phyloP scores from a whole-genome alignment of 1,140 invertebrate species.

The Arion vulgaris region DNA sequence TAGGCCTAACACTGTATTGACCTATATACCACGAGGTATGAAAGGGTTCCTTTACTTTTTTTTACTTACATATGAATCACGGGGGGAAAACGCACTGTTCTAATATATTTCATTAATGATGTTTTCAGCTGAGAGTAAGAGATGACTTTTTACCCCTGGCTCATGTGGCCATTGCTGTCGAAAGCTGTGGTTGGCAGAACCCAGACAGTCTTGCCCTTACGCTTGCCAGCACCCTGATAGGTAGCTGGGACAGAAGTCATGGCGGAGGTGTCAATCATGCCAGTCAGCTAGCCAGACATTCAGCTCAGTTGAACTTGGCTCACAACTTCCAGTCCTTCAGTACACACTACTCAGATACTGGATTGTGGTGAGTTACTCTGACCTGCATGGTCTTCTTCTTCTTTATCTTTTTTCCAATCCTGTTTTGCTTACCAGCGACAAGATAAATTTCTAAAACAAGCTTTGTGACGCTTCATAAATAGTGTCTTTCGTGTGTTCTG shows the following conservation, averaged over 20 bases:
- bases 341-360: constrained; percentile 99
- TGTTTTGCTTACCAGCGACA: no score
- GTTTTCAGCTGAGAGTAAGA: constrained; percentile 77
- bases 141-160: constrained; percentile 97
- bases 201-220: constrained; percentile 98
- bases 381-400: no score
- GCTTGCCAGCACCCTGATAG: constrained; percentile 92
- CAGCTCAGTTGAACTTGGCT: constrained; percentile 80
- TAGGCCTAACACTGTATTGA: no score
- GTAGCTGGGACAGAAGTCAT: constrained; percentile 82
- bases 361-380: constrained; percentile 80
- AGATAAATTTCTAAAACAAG: no score
- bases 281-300: constrained; percentile 80
- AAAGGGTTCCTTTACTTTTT: no score
- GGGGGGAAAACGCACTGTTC: no score
- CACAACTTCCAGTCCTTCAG: constrained; percentile 99
- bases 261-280: constrained; percentile 88
- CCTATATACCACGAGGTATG: no score
- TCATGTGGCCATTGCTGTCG: constrained; percentile 95
- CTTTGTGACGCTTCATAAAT: no score
- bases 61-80: no score
- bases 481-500: no score
- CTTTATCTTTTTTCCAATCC: no score
- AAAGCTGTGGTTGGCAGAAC: constrained; percentile 95
- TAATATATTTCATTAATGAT: no score